Percentiles rank a stretch among this genome's conserved stretches.
Evolutionary conservation across 30 jellyfish, hydroid and myxozoan species (phyloP).

Genomic region (Rhopilema esculentum): DNA sequence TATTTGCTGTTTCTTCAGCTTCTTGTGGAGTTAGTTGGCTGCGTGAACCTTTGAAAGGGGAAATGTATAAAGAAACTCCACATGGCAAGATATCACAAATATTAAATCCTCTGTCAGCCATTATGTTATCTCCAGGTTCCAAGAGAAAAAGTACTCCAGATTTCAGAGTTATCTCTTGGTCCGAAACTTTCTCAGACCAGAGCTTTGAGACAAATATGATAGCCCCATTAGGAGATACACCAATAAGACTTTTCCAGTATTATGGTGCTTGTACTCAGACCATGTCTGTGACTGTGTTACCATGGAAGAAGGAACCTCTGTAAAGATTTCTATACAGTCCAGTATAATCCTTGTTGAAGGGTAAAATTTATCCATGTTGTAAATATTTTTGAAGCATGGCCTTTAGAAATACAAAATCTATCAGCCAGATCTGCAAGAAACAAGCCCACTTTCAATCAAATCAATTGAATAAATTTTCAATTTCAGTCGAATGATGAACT

Average conservation of each 20-base stretch:
- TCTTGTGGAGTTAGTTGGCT: conserved; percentile 60
- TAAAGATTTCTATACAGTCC: conserved; percentile 53
- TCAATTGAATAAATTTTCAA: too few species aligned
- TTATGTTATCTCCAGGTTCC: conserved; percentile 39
- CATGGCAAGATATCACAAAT: neutral
- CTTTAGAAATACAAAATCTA: conserved; percentile 39
- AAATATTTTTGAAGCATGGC: conserved; percentile 51
- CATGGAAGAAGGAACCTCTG: conserved; percentile 50
- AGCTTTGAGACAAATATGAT: conserved; percentile 20
- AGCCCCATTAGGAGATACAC: conserved; percentile 11
- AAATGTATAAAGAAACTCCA: neutral
- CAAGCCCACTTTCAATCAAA: conserved; percentile 53
- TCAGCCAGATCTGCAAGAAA: conserved; percentile 56
- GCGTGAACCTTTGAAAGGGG: conserved; percentile 45
- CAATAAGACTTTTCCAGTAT: conserved; percentile 14
- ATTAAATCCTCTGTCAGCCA: conserved; percentile 46
- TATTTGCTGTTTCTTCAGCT: conserved; percentile 32
- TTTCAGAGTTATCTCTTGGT: conserved; percentile 34
- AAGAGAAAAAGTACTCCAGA: conserved; percentile 26
- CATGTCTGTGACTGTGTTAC: conserved; percentile 24
- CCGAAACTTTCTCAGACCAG: conserved; percentile 27
- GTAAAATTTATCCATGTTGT: conserved; percentile 62
- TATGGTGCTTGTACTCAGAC: conserved; percentile 26
- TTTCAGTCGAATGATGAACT: too few species aligned
- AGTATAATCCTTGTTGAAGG: conserved; percentile 48